Conservation (phyloP, 2,113 vertebrate genomes). For the Nansenia antarctica region DNA sequence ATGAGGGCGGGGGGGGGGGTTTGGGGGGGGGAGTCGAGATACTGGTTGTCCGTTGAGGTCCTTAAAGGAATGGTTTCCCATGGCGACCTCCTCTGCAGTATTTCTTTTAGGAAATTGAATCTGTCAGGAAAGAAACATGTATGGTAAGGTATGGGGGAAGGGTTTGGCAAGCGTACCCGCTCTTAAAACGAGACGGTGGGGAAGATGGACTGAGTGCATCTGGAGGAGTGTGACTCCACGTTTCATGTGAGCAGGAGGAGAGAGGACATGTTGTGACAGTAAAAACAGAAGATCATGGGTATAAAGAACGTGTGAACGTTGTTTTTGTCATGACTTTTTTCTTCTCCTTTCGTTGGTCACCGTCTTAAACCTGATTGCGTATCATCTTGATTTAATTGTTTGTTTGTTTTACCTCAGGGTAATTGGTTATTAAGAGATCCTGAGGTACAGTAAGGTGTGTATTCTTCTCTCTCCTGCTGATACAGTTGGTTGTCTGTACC, state of each 20-base stretch:
- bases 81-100: slow-evolving; percentile 5
- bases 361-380: slow-evolving; percentile 20
- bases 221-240: slow-evolving; percentile 56
- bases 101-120: slow-evolving; percentile 43
- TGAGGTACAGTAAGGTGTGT: background rate
- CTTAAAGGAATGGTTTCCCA: slow-evolving; percentile 23
- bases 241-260: slow-evolving; percentile 27
- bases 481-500: background rate
- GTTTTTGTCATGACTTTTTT: slow-evolving; percentile 23
- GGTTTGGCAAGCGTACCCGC: slow-evolving; percentile 39
- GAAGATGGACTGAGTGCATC: slow-evolving; percentile 39
- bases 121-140: slow-evolving; percentile 39
- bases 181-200: slow-evolving; percentile 43
- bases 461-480: background rate
- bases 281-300: slow-evolving; percentile 6
- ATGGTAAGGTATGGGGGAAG: slow-evolving; percentile 26
- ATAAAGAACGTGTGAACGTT: slow-evolving; percentile 11
- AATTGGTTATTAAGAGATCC: slow-evolving; percentile 18
- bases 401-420: slow-evolving; percentile 15
- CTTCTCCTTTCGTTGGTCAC: background rate
- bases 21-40: no score
- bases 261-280: slow-evolving; percentile 2
- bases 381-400: background rate
- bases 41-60: no score
- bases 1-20: slow-evolving; percentile 14